Evolutionary conservation across 2,888 invertebrate species (phyloP).

Genomic region (Lepidocyrtoides sp.): DNA sequence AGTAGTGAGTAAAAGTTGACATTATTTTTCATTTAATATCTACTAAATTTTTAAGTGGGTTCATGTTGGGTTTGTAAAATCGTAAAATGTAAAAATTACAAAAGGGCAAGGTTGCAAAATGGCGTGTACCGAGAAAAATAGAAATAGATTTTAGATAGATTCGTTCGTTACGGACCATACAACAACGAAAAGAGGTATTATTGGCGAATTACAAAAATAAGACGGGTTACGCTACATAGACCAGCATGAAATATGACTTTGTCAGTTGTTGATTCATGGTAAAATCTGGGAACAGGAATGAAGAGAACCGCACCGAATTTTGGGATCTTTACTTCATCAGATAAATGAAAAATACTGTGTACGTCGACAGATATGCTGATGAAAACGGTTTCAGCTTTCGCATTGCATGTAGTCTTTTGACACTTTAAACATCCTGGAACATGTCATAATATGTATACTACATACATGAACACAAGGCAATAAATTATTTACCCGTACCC

Average conservation of each 20-base stretch:
- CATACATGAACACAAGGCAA: neutral
- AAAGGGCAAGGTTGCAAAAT: no score
- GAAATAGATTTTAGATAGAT: no score
- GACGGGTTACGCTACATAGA: neutral
- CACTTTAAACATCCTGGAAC: constrained; percentile 41
- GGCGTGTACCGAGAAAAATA: no score
- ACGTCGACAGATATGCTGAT: neutral
- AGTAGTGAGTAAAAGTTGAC: no score
- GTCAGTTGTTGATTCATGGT: constrained; percentile 60
- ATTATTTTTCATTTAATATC: no score
- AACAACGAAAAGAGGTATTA: neutral
- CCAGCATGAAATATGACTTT: constrained; percentile 55
- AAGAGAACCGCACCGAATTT: neutral
- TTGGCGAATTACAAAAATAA: neutral
- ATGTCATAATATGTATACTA: constrained; percentile 24
- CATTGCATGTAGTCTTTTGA: neutral
- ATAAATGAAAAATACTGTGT: neutral
- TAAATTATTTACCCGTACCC: neutral
- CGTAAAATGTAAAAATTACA: neutral
- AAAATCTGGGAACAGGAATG: constrained; percentile 6
- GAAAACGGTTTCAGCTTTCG: neutral
- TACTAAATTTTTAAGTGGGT: neutral
- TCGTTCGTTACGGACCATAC: neutral
- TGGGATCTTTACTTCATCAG: neutral
- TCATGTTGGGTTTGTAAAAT: neutral